Evolutionary conservation across 2,113 vertebrate species (phyloP).

Genomic region (Phrynosoma platyrhinos): DNA sequence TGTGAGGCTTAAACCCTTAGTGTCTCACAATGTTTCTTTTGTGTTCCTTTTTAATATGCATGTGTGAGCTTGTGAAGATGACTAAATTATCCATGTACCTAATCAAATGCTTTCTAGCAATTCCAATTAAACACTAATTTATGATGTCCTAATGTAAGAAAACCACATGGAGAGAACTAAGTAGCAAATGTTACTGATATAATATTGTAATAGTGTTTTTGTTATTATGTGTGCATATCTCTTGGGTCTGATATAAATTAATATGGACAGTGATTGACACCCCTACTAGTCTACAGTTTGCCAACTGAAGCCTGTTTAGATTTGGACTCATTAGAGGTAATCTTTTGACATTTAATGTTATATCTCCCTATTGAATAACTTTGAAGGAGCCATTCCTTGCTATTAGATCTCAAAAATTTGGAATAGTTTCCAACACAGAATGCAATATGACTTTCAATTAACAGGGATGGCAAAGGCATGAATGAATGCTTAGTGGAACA

Average conservation of each 20-base stretch:
- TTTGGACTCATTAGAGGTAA: slow-evolving; percentile 15
- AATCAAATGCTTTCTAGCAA: slow-evolving; percentile 43
- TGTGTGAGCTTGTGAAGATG: slow-evolving; percentile 33
- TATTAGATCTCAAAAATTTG: slow-evolving; percentile 19
- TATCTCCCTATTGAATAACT: slow-evolving; percentile 12
- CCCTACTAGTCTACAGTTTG: slow-evolving; percentile 14
- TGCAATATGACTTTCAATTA: slow-evolving; percentile 40
- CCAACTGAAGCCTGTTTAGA: slow-evolving; percentile 36
- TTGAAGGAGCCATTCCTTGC: slow-evolving; percentile 21
- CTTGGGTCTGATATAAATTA: slow-evolving; percentile 37
- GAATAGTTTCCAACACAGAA: slow-evolving; percentile 35
- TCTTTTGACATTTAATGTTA: slow-evolving; percentile 48
- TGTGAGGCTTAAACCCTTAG: neutral
- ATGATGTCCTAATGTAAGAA: slow-evolving; percentile 31
- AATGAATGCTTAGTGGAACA: slow-evolving; percentile 3
- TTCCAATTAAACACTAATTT: slow-evolving; percentile 49
- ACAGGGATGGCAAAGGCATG: neutral
- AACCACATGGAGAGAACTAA: slow-evolving; percentile 25
- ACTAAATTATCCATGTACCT: slow-evolving; percentile 39
- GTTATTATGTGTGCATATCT: slow-evolving; percentile 23
- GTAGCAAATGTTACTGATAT: neutral
- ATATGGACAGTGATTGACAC: slow-evolving; percentile 31
- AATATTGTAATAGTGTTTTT: slow-evolving; percentile 31
- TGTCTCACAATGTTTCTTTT: neutral
- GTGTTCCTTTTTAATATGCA: slow-evolving; percentile 14